Conservation (phyloP, 2,113 vertebrate genomes). For the Oncorhynchus mykiss region DNA sequence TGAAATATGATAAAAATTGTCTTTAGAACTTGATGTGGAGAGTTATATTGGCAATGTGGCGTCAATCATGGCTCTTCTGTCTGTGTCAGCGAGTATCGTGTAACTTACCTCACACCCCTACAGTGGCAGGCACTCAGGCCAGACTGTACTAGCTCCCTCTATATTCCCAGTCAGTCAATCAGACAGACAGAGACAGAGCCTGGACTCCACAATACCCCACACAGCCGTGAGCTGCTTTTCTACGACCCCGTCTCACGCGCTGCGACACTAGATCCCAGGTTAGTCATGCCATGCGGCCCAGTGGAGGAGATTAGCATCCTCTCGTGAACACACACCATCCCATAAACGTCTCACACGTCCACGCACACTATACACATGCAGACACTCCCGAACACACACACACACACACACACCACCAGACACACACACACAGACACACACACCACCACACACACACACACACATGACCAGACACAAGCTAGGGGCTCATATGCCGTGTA, state of each 20-base stretch:
- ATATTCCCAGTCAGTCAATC: neutral
- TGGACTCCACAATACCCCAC: neutral
- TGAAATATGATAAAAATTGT: slow-evolving; percentile 50
- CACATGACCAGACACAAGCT: neutral
- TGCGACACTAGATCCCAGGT: neutral
- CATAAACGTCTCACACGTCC: neutral
- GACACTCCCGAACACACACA: neutral
- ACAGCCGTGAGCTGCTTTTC: neutral
- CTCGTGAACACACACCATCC: neutral
- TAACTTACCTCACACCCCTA: slow-evolving; percentile 60
- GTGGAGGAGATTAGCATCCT: neutral
- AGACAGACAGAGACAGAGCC: neutral
- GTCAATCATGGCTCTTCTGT: slow-evolving; percentile 56
- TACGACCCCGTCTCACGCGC: neutral
- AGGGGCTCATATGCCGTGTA: slow-evolving; percentile 8
- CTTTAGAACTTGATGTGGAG: slow-evolving; percentile 38
- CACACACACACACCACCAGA: slow-evolving; percentile 7
- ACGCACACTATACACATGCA: neutral
- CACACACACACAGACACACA: neutral
- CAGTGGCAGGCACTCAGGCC: slow-evolving; percentile 37
- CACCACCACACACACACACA: slow-evolving; percentile 12
- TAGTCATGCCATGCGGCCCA: neutral
- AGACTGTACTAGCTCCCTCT: slow-evolving; percentile 19
- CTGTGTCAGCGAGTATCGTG: slow-evolving; percentile 57
- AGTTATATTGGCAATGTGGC: slow-evolving; percentile 33